Percentiles rank a stretch among this genome's conserved stretches.
These are phyloP conservation scores for Dendronephthya gigantea DNA, from an alignment of 64 coral and sea anemone genomes.

Conservation along the genomic window DNA sequence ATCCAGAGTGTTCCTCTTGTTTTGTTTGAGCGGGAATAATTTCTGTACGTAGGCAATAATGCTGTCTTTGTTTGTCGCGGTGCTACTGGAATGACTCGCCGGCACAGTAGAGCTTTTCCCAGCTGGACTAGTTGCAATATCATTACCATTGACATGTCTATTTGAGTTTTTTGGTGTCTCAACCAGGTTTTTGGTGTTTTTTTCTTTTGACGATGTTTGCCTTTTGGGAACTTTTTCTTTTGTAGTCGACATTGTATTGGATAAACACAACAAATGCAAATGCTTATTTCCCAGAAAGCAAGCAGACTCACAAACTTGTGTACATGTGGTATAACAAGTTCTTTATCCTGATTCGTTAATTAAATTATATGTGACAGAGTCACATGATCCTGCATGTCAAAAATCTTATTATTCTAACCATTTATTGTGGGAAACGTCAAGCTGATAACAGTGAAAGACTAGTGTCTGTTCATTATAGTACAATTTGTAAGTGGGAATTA, in stretches of 20 bases:
- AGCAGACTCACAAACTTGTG: too few species aligned
- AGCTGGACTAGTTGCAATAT: not conserved
- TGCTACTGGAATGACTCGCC: not conserved
- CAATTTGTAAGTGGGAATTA: too few species aligned
- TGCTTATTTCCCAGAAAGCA: too few species aligned
- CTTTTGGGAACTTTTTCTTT: not conserved
- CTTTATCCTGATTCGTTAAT: too few species aligned
- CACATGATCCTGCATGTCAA: too few species aligned
- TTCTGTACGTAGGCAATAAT: constrained; percentile 43
- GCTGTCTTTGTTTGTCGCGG: not conserved
- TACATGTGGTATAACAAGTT: too few species aligned
- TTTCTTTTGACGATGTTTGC: not conserved
- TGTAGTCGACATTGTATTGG: not conserved
- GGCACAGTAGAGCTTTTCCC: not conserved
- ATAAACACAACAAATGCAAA: too few species aligned
- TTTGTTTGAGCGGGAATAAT: constrained; percentile 24
- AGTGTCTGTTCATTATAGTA: too few species aligned
- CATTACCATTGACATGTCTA: not conserved
- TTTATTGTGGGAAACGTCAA: too few species aligned
- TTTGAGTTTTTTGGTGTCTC: not conserved
- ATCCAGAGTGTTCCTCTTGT: constrained; percentile 37
- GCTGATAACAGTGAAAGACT: too few species aligned
- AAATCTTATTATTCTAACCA: too few species aligned
- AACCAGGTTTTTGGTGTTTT: not conserved
- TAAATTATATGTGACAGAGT: too few species aligned